phyloP scores from a whole-genome alignment of 2,113 vertebrate genomes.

The Pseudopipra pipra region DNA sequence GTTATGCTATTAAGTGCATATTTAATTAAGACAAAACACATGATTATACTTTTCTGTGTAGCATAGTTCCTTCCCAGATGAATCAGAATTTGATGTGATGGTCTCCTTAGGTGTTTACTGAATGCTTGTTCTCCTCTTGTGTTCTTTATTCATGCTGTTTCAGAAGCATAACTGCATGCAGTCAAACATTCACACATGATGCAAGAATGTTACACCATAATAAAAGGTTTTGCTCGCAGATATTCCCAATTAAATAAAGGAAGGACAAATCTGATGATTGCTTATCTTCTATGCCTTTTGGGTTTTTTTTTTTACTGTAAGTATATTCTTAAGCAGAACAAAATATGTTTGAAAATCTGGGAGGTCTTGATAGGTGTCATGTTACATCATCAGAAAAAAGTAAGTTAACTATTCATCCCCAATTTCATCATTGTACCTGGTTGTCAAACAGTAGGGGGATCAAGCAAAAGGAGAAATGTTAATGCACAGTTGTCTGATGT shows the following conservation, averaged over 20 bases:
- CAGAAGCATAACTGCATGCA: not conserved
- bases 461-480: not conserved
- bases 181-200: not conserved
- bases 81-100: not conserved
- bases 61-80: not conserved
- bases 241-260: not conserved
- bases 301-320: not conserved
- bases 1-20: not conserved
- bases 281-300: not conserved
- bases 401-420: not conserved
- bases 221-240: not conserved
- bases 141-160: not conserved
- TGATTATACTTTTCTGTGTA: not conserved
- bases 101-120: not conserved
- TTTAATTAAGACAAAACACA: not conserved
- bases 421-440: not conserved
- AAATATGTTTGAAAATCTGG: not conserved
- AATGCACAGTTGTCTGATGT: not conserved
- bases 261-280: not conserved
- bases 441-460: not conserved
- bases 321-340: not conserved
- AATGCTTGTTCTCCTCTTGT: not conserved
- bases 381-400: not conserved
- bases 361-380: not conserved
- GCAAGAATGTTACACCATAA: not conserved